Base-by-base conservation (phyloP, 1,140 invertebrate species). In the Geopemphigus sp. region DNA sequence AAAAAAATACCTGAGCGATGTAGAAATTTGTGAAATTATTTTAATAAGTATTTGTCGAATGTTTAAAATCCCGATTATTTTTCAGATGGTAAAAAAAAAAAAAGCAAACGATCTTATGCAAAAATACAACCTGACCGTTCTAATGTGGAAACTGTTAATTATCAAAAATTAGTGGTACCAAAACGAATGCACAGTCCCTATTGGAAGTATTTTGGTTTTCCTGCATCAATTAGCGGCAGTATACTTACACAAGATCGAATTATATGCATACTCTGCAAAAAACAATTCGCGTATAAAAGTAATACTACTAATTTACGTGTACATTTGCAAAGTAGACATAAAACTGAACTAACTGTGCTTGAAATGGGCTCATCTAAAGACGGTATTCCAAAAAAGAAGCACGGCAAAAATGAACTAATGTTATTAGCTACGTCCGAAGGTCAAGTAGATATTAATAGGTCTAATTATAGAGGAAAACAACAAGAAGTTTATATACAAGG, bases 131-230 rank as follows among this genome's bases (percentile, higher is more conserved):
- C 39, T 14, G 74, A 78, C 14, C 74, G 57, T 45, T 26, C 57
- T 11, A 61, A 63, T 11, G 10, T 63, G 5, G 74, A 78, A 78
- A 78, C 74, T 26, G 57, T 78, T 3, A 63, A 15, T 14, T 88
- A 88, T 80, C 87, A 88, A 78, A 87, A 87, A 81, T 82, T 89
- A 8, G 88, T 89, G 12, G 88, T 89, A 14, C 88, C 88, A 6
- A 86, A 86, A 81, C 86, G 88, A 1, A 90, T 90, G 89, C 85
- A 89, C 78, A 89, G 88, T 82, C 88, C 89, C 61, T 90, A 90
- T 83, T 90, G 89, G 89, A 89, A 89, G 82, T 89, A 88, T 83
- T 90, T 90, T 84, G 89, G 89, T 19, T 90, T 90, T 84, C 89
- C 89, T 61, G 89, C 89, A 0, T 88, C 87, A 57, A 88, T 89